Base-by-base conservation (phyloP, 2,113 vertebrate genomes). In the Chaetops frenatus region DNA sequence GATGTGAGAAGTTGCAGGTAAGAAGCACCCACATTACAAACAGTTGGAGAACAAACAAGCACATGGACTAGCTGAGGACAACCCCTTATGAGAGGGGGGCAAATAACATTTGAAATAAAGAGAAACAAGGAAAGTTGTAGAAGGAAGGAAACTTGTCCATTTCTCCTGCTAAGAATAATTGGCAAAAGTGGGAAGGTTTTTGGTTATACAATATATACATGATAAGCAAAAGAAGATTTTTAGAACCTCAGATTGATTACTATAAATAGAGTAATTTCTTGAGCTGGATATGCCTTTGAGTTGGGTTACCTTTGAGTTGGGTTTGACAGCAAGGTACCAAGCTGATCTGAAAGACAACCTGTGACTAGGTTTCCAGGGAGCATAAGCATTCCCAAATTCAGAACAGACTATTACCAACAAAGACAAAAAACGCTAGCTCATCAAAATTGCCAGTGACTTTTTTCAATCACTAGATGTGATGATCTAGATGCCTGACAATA, bases 51-150 rank as follows among this genome's bases (percentile, higher is more conserved):
- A 33, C 21, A 92, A 88, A 57, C 5, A 86, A 64, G 4, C 13
- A 73, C 15, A 8, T 13, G 9, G 8, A 21, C 12, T 70, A 78
- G 12, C 51, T 86, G 54, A 66, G 33, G 42, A 73, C 11, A 83
- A 16, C 1, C 1, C 7, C 7, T 81, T 58, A 54, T 58, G 18
- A 29, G 29, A 78, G 8, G 6, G 1, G 6, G 1, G 1, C 15
- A 83, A 69, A 42, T 12, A 80, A 1, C 9, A 31, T 12, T 50
- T 50, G 74, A 83, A 83, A 69, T 45, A 81, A 20, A 7, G 4
- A 83, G 81, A 82, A 61, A 6, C 8, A 83, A 54, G 14, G 33
- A 54, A 66, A 70, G 36, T 3, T 54, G 9, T 12, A 82, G 19
- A 80, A 79, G 38, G 67, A 76, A 85, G 17, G n/a, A 72, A 47